Evolutionary conservation across 2,888 invertebrate genomes (phyloP).

Genomic region (Metacarcinus magister): DNA sequence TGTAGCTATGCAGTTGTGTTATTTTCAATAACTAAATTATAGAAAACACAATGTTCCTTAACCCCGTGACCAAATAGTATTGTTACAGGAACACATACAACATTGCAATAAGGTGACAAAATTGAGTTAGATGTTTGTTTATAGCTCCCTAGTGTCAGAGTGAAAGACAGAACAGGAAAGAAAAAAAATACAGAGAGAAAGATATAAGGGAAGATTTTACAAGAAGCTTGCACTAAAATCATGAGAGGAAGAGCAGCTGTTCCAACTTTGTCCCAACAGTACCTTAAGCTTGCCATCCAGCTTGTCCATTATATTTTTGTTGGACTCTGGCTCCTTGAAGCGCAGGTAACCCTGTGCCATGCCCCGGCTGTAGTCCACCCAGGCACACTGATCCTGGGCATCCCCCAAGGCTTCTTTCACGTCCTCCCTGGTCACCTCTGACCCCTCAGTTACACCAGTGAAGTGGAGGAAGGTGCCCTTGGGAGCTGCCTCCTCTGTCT

Average conservation of each 20-base stretch:
- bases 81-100: too few species aligned
- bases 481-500: not conserved
- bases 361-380: slow-evolving; percentile 91
- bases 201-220: too few species aligned
- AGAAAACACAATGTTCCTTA: too few species aligned
- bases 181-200: not conserved
- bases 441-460: slow-evolving; percentile 87
- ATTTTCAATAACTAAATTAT: too few species aligned
- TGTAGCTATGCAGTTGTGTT: too few species aligned
- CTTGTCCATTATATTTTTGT: slow-evolving; percentile 86
- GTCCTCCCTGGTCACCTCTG: slow-evolving; percentile 88
- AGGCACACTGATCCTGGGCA: slow-evolving; percentile 86
- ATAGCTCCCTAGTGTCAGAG: too few species aligned
- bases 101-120: too few species aligned
- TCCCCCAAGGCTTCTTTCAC: slow-evolving; percentile 90
- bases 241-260: too few species aligned
- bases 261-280: not conserved
- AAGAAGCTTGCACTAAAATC: too few species aligned
- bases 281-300: slow-evolving; percentile 83
- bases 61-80: too few species aligned
- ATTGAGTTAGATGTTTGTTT: too few species aligned
- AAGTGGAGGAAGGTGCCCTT: slow-evolving; percentile 90
- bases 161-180: not conserved
- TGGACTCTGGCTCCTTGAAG: slow-evolving; percentile 89
- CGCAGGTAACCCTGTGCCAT: slow-evolving; percentile 90